phyloP scores from a whole-genome alignment of 2,888 invertebrate species.

The Sarcophaga caerulescens region DNA sequence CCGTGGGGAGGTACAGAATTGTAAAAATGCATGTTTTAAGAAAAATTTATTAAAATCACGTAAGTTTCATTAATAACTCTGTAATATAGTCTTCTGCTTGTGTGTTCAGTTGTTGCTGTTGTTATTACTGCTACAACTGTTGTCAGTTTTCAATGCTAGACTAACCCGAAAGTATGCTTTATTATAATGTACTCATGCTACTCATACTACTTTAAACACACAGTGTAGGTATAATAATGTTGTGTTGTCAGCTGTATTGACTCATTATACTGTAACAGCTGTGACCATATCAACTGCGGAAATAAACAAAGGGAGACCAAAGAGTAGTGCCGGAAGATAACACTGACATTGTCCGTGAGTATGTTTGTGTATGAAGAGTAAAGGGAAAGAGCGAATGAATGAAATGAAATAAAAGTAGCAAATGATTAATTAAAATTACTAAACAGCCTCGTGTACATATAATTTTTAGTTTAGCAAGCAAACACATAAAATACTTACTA shows the following conservation, averaged over 20 bases:
- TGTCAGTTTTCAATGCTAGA: not conserved
- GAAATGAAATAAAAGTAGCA: conserved; percentile 5
- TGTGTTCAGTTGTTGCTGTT: not conserved
- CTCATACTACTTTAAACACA: too few species aligned
- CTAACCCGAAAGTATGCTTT: conserved; percentile 38
- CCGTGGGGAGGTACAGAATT: too few species aligned
- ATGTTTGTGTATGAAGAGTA: not conserved
- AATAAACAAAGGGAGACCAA: not conserved
- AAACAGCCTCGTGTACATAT: conserved; percentile 61
- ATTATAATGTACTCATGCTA: conserved; percentile 24
- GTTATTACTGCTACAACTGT: not conserved
- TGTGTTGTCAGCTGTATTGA: conserved; percentile 47
- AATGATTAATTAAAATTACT: conserved; percentile 66
- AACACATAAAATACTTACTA: not conserved
- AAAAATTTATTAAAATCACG: conserved; percentile 54
- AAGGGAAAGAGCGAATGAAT: too few species aligned
- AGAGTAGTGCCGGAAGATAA: not conserved
- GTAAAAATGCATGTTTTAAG: too few species aligned
- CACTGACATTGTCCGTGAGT: not conserved
- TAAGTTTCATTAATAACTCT: conserved; percentile 59
- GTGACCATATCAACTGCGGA: conserved; percentile 20
- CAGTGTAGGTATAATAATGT: conserved; percentile 15
- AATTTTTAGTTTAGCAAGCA: conserved; percentile 18
- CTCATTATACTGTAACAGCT: conserved; percentile 56
- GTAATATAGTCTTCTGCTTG: conserved; percentile 3